Conservation (phyloP, 2,888 invertebrate genomes). For the Tanytarsus gracilentus region DNA sequence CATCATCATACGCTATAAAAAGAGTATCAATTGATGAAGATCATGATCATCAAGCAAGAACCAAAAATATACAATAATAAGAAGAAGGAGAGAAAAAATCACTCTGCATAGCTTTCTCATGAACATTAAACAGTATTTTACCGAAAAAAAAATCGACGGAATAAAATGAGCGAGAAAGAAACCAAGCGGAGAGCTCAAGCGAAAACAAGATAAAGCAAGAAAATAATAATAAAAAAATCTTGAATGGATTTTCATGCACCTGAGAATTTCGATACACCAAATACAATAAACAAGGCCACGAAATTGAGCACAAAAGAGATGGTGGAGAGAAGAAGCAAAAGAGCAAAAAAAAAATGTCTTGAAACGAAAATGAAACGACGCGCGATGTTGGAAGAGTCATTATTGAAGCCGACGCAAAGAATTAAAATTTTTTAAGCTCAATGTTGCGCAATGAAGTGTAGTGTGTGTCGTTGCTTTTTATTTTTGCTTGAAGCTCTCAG, state of each 20-base stretch:
- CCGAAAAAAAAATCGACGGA: conserved; percentile 12
- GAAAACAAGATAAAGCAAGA: conserved; percentile 24
- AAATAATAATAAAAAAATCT: conserved; percentile 24
- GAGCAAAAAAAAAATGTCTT: conserved; percentile 19
- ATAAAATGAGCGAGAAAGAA: not conserved
- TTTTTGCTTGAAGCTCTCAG: no score
- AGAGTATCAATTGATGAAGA: no score
- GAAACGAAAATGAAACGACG: no score
- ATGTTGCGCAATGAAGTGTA: conserved; percentile 14
- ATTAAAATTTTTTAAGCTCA: conserved; percentile 15
- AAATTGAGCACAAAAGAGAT: conserved; percentile 25
- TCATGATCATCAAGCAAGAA: no score
- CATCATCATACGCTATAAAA: no score
- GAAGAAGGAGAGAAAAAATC: not conserved
- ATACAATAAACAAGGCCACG: conserved; percentile 28
- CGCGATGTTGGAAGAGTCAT: no score
- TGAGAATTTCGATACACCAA: conserved; percentile 26
- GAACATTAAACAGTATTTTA: conserved; percentile 28
- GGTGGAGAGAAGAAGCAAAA: conserved; percentile 17
- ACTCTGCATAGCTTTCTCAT: conserved; percentile 24
- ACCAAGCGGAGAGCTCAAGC: conserved; percentile 10
- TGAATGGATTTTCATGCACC: conserved; percentile 26
- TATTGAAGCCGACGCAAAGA: conserved; percentile 13
- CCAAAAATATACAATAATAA: not conserved
- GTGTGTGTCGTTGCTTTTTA: no score